Percentiles rank a stretch among this genome's conserved stretches.
phyloP scores from a whole-genome alignment of 2,888 invertebrate species.

The Melanophora roralis region DNA sequence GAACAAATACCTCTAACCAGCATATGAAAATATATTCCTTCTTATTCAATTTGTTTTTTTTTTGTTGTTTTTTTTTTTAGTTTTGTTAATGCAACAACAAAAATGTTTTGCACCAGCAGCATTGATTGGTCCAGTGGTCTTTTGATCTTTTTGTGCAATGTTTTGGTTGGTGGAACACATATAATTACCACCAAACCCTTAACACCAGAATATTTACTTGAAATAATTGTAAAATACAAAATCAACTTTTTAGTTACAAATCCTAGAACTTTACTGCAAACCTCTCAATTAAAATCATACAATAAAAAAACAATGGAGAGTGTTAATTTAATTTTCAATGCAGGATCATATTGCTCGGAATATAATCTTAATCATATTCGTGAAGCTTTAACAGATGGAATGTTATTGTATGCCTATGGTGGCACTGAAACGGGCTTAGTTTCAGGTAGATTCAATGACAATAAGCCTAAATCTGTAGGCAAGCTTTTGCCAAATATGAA shows the following conservation, averaged over 20 bases:
- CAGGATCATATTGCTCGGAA: slow-evolving; percentile 66
- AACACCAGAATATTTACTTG: slow-evolving; percentile 66
- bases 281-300: slow-evolving; percentile 63
- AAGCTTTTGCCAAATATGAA: slow-evolving; percentile 62
- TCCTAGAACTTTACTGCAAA: slow-evolving; percentile 66
- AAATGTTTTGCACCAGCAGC: slow-evolving; percentile 13
- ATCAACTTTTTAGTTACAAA: slow-evolving; percentile 66
- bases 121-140: slow-evolving; percentile 50
- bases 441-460: slow-evolving; percentile 30
- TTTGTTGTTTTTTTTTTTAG: background rate
- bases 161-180: slow-evolving; percentile 31
- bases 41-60: too few species aligned
- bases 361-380: slow-evolving; percentile 65
- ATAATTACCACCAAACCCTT: slow-evolving; percentile 64
- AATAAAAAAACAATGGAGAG: slow-evolving; percentile 63
- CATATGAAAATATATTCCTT: background rate
- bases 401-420: slow-evolving; percentile 67
- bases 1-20: too few species aligned
- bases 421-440: slow-evolving; percentile 68
- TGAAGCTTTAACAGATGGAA: slow-evolving; percentile 64
- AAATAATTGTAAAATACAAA: slow-evolving; percentile 68
- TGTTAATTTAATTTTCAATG: slow-evolving; percentile 65
- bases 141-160: slow-evolving; percentile 9
- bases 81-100: background rate
- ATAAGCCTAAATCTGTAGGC: slow-evolving; percentile 66